Conservation (phyloP, 2,888 invertebrate species). For the Platycheirus rosarum region DNA sequence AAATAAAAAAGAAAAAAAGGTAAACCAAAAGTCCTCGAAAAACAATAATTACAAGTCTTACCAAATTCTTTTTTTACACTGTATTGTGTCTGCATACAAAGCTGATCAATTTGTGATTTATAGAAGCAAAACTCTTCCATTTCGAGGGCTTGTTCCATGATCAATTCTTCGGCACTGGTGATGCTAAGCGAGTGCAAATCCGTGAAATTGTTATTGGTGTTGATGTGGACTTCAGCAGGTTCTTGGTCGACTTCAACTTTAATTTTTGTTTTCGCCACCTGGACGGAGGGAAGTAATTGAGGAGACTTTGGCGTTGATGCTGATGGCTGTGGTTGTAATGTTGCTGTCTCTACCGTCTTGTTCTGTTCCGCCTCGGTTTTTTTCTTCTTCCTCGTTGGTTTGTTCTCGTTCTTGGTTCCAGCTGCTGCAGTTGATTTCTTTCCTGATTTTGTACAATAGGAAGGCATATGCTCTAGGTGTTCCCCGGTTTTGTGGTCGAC, state of each 20-base stretch:
- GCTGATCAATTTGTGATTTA: slow-evolving; percentile 79
- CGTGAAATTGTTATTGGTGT: slow-evolving; percentile 75
- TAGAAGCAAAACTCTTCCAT: slow-evolving; percentile 81
- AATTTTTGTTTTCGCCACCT: slow-evolving; percentile 77
- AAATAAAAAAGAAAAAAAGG: background rate
- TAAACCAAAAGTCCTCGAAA: background rate
- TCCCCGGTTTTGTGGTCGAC: slow-evolving; percentile 83
- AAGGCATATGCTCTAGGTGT: slow-evolving; percentile 81
- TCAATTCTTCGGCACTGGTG: slow-evolving; percentile 81
- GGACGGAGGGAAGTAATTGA: slow-evolving; percentile 54
- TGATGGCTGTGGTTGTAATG: slow-evolving; percentile 17
- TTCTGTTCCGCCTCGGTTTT: slow-evolving; percentile 48
- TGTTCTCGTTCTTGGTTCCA: slow-evolving; percentile 46
- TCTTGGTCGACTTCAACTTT: slow-evolving; percentile 62
- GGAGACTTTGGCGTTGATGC: slow-evolving; percentile 30
- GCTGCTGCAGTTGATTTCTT: slow-evolving; percentile 79
- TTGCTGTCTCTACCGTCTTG: slow-evolving; percentile 15
- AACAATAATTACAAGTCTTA: slow-evolving; percentile 68
- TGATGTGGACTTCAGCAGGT: slow-evolving; percentile 4
- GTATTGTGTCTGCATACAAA: slow-evolving; percentile 80
- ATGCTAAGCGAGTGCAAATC: slow-evolving; percentile 80
- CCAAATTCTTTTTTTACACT: slow-evolving; percentile 79
- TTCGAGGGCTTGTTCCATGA: slow-evolving; percentile 82
- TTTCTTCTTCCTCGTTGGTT: slow-evolving; percentile 72
- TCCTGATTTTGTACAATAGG: slow-evolving; percentile 79